phyloP scores from a whole-genome alignment of 1,140 invertebrate species.

The Aphelenchoides avenae region DNA sequence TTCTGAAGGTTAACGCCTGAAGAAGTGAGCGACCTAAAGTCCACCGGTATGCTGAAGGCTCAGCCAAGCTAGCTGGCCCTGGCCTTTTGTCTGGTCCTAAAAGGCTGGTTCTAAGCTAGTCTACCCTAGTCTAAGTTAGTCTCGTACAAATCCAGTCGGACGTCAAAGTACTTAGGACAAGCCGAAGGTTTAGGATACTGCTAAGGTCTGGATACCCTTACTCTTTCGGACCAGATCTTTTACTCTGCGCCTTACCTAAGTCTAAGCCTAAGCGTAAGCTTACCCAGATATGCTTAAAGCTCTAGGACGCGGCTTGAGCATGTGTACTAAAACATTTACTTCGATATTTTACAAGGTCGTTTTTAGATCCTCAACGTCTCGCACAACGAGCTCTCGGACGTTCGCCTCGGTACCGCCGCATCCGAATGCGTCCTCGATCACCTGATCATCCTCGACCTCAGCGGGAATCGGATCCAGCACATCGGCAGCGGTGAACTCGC shows the following conservation, averaged over 20 bases:
- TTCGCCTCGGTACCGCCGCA: slow-evolving; percentile 11
- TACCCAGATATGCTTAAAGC: neutral
- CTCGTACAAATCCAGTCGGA: too few relatives aligned
- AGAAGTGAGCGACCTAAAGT: too few relatives aligned
- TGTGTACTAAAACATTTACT: neutral
- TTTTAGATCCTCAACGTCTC: slow-evolving; percentile 46
- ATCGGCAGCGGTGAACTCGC: slow-evolving; percentile 24
- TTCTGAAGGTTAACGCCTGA: too few relatives aligned
- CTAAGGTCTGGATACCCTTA: neutral
- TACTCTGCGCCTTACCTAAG: neutral
- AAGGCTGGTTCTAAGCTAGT: too few relatives aligned
- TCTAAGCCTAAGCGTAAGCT: neutral
- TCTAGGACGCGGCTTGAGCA: neutral
- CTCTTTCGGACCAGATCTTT: neutral
- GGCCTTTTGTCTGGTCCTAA: too few relatives aligned
- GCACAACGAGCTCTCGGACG: slow-evolving; percentile 22
- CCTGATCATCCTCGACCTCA: slow-evolving; percentile 43
- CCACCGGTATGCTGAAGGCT: too few relatives aligned
- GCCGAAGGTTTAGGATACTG: neutral
- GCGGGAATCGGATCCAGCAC: slow-evolving; percentile 28
- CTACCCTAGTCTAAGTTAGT: too few relatives aligned
- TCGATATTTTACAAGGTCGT: neutral
- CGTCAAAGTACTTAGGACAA: too few relatives aligned
- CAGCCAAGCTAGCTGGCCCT: too few relatives aligned
- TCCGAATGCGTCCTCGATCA: slow-evolving; percentile 34